phyloP scores from a whole-genome alignment of 1,140 invertebrate species.

The Glomeris maerens region DNA sequence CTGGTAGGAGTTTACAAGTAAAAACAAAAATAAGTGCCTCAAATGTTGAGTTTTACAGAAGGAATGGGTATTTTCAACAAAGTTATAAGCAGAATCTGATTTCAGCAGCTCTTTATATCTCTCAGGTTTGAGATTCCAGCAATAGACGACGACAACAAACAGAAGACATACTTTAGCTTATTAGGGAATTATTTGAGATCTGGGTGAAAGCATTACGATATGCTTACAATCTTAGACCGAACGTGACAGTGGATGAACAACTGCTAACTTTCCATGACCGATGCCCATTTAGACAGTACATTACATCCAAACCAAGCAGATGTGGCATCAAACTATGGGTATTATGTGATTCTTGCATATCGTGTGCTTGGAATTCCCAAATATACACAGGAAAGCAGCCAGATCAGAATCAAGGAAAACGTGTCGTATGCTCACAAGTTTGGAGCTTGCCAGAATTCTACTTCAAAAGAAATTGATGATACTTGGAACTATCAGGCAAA shows the following conservation, averaged over 20 bases:
- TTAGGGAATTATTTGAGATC: too few relatives aligned
- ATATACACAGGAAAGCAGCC: neutral
- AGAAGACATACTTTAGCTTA: too few relatives aligned
- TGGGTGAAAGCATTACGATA: too few relatives aligned
- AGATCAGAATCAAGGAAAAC: neutral
- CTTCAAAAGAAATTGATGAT: neutral
- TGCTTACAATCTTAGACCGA: too few relatives aligned
- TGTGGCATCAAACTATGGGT: conserved; percentile 20
- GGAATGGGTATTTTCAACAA: too few relatives aligned
- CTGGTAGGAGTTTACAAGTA: too few relatives aligned
- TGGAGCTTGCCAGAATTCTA: neutral
- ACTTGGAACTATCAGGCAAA: neutral
- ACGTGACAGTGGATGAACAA: conserved; percentile 24
- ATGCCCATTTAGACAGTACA: conserved; percentile 24
- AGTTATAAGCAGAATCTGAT: too few relatives aligned
- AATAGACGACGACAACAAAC: too few relatives aligned
- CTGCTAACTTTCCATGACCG: conserved; percentile 20
- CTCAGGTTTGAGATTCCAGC: too few relatives aligned
- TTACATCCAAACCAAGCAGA: conserved; percentile 20
- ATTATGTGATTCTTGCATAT: conserved; percentile 10
- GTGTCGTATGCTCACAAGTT: neutral
- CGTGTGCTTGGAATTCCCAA: conserved; percentile 7
- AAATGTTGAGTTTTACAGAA: too few relatives aligned
- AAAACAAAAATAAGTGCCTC: too few relatives aligned
- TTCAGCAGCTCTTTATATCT: too few relatives aligned